phyloP scores from a whole-genome alignment of 2,797 vertebrate species.

The Philypnodon macrostomus region DNA sequence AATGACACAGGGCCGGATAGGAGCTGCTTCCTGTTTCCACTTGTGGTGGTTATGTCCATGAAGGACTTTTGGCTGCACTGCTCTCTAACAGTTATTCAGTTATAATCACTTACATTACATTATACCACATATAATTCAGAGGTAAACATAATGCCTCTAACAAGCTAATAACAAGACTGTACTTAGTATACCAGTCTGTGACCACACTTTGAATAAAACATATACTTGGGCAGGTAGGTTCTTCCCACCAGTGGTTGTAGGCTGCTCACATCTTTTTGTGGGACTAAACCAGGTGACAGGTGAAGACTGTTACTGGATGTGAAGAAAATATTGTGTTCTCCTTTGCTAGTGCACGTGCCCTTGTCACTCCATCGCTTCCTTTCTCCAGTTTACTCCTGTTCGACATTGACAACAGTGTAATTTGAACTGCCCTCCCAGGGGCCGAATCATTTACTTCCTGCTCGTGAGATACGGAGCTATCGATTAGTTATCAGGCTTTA shows the following conservation, averaged over 20 bases:
- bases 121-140: conserved; percentile 57
- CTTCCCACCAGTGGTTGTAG: too few species aligned
- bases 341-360: too few species aligned
- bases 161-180: too few species aligned
- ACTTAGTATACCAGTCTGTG: too few species aligned
- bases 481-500: conserved; percentile 95
- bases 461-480: conserved; percentile 93
- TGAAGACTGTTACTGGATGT: too few species aligned
- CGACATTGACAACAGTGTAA: conserved; percentile 88
- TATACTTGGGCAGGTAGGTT: too few species aligned
- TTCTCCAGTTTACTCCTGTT: conserved; percentile 31
- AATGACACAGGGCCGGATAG: conserved; percentile 49
- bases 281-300: too few species aligned
- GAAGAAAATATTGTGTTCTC: too few species aligned
- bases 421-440: conserved; percentile 91
- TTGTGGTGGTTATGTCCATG: conserved; percentile 68
- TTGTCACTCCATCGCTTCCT: conserved; percentile 15
- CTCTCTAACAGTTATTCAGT: conserved; percentile 51
- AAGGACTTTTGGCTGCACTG: conserved; percentile 53
- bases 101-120: too few species aligned
- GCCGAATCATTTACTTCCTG: conserved; percentile 93
- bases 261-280: too few species aligned
- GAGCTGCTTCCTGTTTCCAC: conserved; percentile 72
- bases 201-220: too few species aligned
- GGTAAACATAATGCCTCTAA: conserved; percentile 47